Conservation (phyloP, 2,113 vertebrate species). For the Entomyzon cyanotis region DNA sequence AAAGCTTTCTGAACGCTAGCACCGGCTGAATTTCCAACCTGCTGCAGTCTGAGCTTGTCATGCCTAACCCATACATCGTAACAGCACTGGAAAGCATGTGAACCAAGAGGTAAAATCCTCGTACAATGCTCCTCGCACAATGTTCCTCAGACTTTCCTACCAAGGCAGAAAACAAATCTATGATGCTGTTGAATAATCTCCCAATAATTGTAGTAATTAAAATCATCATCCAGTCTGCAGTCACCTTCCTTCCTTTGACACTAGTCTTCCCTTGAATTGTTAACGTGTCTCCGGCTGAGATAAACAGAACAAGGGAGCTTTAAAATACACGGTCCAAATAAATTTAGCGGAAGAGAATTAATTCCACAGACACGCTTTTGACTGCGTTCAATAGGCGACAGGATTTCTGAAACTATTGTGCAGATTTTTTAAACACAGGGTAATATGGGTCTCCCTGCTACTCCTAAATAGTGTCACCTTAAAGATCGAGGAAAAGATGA, state of each 20-base stretch:
- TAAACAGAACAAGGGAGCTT: constrained; percentile 56
- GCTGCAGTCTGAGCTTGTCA: constrained; percentile 8
- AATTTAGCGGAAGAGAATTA: constrained; percentile 11
- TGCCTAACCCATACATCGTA: background rate
- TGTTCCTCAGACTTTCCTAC: constrained; percentile 52
- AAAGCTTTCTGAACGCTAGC: background rate
- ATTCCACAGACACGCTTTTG: background rate
- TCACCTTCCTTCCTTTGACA: constrained; percentile 80
- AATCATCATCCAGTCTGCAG: constrained; percentile 78
- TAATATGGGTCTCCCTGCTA: background rate
- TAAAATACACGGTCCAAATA: constrained; percentile 43
- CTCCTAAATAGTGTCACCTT: constrained; percentile 8
- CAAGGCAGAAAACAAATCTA: constrained; percentile 71
- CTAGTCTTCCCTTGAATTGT: constrained; percentile 70
- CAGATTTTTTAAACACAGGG: background rate
- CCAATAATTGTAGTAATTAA: constrained; percentile 84
- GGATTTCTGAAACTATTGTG: background rate
- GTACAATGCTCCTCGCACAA: background rate
- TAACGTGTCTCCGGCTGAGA: constrained; percentile 68
- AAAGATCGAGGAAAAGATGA: background rate
- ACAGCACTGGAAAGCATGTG: background rate
- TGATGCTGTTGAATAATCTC: constrained; percentile 76
- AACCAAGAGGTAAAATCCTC: constrained; percentile 12
- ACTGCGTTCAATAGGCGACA: background rate
- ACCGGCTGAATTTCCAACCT: background rate